Conservation (phyloP, 2,888 invertebrate species). For the Stenurella melanura region DNA sequence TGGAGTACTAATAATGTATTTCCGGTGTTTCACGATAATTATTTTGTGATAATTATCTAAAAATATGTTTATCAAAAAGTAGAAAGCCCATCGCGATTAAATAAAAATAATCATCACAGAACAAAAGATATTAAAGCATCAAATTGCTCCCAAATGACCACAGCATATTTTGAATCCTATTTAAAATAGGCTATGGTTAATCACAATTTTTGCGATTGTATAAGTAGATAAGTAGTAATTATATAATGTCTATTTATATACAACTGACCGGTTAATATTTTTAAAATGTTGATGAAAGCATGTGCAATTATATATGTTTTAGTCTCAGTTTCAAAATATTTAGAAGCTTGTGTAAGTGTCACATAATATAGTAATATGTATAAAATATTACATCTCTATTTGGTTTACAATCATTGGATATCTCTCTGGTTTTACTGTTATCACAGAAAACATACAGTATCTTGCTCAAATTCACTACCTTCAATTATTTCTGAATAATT, state of each 20-base stretch:
- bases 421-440: no score
- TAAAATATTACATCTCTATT: no score
- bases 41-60: neutral
- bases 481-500: no score
- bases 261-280: neutral
- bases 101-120: neutral
- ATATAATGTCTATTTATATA: neutral
- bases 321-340: neutral
- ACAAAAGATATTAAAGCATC: neutral
- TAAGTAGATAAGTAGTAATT: neutral
- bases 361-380: no score
- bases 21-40: no score
- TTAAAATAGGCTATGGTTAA: neutral
- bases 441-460: no score
- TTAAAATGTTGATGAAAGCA: constrained; percentile 12
- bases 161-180: neutral
- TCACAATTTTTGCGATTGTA: neutral
- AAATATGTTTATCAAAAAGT: neutral
- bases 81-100: neutral
- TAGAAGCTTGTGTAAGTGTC: constrained; percentile 31
- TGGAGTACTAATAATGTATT: no score
- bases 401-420: no score
- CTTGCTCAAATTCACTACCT: no score
- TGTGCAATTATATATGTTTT: neutral
- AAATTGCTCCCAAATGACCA: neutral